Conservation (phyloP, 2,888 invertebrate genomes). For the Bhutanitis thaidina region DNA sequence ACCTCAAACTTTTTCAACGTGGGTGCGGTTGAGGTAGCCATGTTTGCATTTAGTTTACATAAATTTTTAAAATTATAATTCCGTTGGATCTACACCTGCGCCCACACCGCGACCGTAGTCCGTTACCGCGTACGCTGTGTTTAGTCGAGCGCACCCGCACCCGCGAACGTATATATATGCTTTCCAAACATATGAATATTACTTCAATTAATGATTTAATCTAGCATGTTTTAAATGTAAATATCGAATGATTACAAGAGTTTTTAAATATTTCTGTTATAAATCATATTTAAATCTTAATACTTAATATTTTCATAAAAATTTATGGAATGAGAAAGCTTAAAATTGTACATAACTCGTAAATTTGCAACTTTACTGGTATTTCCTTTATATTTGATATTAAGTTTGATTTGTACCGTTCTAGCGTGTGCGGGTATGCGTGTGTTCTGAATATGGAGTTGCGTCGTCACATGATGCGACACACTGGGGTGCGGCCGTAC, state of each 20-base stretch:
- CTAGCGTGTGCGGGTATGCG: slow-evolving; percentile 51
- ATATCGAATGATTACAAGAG: no score
- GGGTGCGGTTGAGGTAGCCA: slow-evolving; percentile 47
- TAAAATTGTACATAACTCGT: no score
- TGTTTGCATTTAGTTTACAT: not conserved
- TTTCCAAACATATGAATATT: no score
- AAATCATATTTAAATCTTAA: no score
- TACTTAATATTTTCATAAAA: no score
- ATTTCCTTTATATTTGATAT: not conserved
- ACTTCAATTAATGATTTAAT: no score
- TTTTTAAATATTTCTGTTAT: no score
- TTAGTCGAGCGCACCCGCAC: slow-evolving; percentile 48
- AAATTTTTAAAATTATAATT: not conserved
- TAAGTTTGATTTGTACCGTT: not conserved
- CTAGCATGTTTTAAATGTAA: no score
- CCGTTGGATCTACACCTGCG: slow-evolving; percentile 39
- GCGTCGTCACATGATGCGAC: slow-evolving; percentile 69
- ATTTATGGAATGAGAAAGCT: no score
- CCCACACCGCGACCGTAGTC: slow-evolving; percentile 32
- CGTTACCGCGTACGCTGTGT: slow-evolving; percentile 35
- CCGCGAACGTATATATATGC: slow-evolving; percentile 27
- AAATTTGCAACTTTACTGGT: not conserved
- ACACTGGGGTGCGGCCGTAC: slow-evolving; percentile 69
- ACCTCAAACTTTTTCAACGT: slow-evolving; percentile 25
- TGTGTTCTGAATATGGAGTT: slow-evolving; percentile 52